phyloP scores from a whole-genome alignment of 2,888 invertebrate genomes.

The Drosophila antonietae region DNA sequence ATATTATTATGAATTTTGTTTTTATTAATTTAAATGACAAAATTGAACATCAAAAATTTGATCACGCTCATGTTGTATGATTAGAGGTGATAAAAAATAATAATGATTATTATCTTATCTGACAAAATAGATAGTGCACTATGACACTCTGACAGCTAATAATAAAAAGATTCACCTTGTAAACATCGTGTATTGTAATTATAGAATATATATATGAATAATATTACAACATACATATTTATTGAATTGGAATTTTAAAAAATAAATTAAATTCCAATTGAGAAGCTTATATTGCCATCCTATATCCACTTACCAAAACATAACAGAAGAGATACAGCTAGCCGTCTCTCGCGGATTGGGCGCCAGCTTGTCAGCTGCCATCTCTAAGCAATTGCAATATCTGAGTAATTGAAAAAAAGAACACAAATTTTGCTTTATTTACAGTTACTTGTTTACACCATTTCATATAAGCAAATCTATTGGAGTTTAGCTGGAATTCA shows the following conservation, averaged over 20 bases:
- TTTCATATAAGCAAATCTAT: not conserved
- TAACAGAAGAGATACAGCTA: conserved; percentile 87
- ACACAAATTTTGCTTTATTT: not conserved
- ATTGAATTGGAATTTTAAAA: not conserved
- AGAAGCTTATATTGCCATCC: no score
- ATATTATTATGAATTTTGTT: not conserved
- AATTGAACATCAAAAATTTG: conserved; percentile 8
- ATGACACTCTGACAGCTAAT: not conserved
- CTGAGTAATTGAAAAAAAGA: not conserved
- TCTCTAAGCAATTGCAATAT: conserved; percentile 19
- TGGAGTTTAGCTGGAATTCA: not conserved
- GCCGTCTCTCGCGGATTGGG: conserved; percentile 87
- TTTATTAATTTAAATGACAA: not conserved
- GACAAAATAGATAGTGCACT: conserved; percentile 29
- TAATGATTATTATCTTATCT: conserved; percentile 52
- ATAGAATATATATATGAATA: not conserved
- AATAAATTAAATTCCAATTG: not conserved
- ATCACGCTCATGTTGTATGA: conserved; percentile 23
- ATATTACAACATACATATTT: not conserved
- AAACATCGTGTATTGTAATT: not conserved
- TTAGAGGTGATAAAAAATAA: conserved; percentile 29
- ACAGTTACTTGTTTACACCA: not conserved
- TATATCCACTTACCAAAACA: conserved; percentile 86
- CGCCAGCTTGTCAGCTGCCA: conserved; percentile 84
- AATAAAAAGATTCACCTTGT: conserved; percentile 23